Evolutionary conservation across 2,797 vertebrate genomes (phyloP), one percentile per base, ranked within the genome.

Genomic region (Ciconia nigra): DNA sequence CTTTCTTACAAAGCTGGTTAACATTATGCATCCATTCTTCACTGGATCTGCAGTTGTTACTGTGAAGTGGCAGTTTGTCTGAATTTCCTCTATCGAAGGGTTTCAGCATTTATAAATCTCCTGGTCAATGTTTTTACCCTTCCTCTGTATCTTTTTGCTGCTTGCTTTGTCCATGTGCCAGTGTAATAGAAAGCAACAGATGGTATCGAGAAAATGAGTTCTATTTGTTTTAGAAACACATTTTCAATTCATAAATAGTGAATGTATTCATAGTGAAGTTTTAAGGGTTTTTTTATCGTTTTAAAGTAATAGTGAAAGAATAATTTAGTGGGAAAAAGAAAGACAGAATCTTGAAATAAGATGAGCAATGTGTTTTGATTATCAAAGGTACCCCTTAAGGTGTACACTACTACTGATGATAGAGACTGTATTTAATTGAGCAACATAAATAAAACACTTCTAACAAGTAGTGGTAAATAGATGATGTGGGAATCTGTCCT

Each of bases 201-300:
- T 97, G 94, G 94, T 21, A 81, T 67, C 11, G 11, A 80, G 83
- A 94, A 92, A 95, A 93, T 77, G 15, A 66, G 11, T 84, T 73
- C 81, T 77, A 41, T 90, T 96, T 96, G 94, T 96, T 96, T 96
- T 96, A 94, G 88, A 95, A 94, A 97, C 92, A 96, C 31, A 46
- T 83, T 73, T 90, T 93, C 61, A 42, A 67, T 89, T 87, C 49
- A 46, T 70, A 96, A 96, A 90, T 52, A 93, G 44, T 76, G 79
- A 90, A 94, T 84, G 42, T 77, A 58, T 47, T 95, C 66, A 18
- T 31, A 70, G 31, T 22, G 58, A 66, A 86, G 46, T 61, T 88
- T 90, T 80, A 55, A 57, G 31, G 39, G 10, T 1, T 5, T 72
- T 35, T 55, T 84, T 63, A 61, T 67, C 0, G 1, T 71, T 87